Base-by-base conservation (phyloP, 2,888 invertebrate species). In the Cabera pusaria region DNA sequence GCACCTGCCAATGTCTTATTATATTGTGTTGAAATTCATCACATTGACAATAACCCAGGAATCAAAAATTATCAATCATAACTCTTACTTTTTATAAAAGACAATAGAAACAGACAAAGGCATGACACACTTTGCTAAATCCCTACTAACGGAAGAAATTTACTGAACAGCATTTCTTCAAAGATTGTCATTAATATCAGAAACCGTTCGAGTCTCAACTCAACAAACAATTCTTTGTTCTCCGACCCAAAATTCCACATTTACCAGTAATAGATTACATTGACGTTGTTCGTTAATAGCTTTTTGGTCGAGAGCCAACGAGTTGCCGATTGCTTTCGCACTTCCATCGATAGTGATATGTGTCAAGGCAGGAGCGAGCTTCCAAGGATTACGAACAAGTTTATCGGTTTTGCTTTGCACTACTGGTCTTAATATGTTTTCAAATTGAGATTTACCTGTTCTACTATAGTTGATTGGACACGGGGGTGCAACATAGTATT, bases 291-390 rank as follows among this genome's bases (percentile, higher is more conserved):
- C 38, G 38, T 44, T 52, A 49, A 52, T 49, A 49, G 52, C 40
- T 45, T 52, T 53, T 66, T 64, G 64, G 67, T 55, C 36, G 41
- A 36, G 42, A 41, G 64, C 66, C 64, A 64, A 52, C 38, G 48
- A 46, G 45, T 47, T 44, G 45, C 38, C 38, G 45, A 47, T 52
- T 43, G 33, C 43, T 48, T 49, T 49, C 41, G 45, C 45, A 38
- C 42, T 39, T 27, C 38, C 40, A 43, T 59, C 54, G 42, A 43
- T 52, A 42, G 41, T 41, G 48, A 55, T 58, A 49, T 56, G 39
- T 59, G 59, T 61, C 59, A 64, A 61, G 59, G 64, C 38, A 37
- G 22, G 31, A 32, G 26, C 27, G 45, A 50, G 24, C 34, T 44
- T 45, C 28, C 39, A 46, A 44, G 39, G 36, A 46, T 40, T 36